Evolutionary conservation across 2,888 invertebrate species (phyloP), one percentile per base, ranked within the genome.

Genomic region (Sylvicola cinctus): DNA sequence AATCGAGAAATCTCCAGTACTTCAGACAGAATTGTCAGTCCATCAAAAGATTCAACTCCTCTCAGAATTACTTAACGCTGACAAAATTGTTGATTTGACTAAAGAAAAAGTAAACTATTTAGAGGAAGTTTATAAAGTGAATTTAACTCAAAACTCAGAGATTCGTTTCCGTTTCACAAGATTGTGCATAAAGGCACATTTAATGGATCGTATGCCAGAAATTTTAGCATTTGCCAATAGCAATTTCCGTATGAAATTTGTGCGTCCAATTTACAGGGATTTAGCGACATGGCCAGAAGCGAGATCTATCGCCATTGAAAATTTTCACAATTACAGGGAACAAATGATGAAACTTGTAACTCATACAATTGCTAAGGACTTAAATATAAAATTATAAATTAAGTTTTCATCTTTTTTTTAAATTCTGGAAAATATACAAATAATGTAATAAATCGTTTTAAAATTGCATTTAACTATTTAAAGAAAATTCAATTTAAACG

Each of bases 221-320:
- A 75, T 76, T 2, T 60, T 91, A 36, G 52, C 68, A 14, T 90
- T 91, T 62, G 70, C 85, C 7, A 83, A 79, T 43, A 67, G 69
- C 13, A 75, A 83, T 49, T 91, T 91, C 25, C 68, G 93, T 35
- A 83, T 91, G 81, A 93, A 93, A 55, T 93, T 73, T 58, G 76
- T 83, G 2, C 66, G 85, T 23, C 88, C 91, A 3, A 63, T 93
- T 32, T 91, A 87, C 57, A 71, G 81, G 39, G 85, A 84, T 49
- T 61, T 90, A 37, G 80, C 74, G 44, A 65, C 61, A 1, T 90
- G 88, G 90, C 72, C 77, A 39, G 69, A 66, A 16, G 68, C 72
- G 0, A 65, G 78, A 39, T 58, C 65, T 2, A 54, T 49, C 40
- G 76, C 87, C 1, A 65, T 87, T 31, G 65, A 72, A 17, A 80